Percentiles rank a stretch among this genome's conserved stretches.
phyloP scores from a whole-genome alignment of 2,113 vertebrate genomes.

The Riparia riparia region DNA sequence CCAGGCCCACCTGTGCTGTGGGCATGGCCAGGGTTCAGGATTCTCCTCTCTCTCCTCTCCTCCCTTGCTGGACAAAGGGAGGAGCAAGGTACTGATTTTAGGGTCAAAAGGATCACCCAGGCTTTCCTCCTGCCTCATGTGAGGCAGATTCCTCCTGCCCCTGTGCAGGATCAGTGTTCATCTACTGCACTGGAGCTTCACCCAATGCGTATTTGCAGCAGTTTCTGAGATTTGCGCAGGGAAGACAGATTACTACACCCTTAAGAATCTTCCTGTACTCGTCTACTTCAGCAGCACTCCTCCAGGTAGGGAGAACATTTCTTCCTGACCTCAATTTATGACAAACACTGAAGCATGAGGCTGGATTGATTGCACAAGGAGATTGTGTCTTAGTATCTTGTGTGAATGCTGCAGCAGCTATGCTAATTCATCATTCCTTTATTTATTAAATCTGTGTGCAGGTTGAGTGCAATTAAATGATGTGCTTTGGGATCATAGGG shows the following conservation, averaged over 20 bases:
- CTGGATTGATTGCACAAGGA: constrained; percentile 45
- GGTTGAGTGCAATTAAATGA: constrained; percentile 44
- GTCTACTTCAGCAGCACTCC: not conserved
- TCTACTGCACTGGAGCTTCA: not conserved
- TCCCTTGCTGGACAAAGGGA: not conserved
- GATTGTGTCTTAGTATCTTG: constrained; percentile 46
- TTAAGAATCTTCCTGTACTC: not conserved
- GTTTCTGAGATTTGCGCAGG: not conserved
- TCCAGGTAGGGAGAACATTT: constrained; percentile 45
- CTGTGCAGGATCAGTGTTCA: not conserved
- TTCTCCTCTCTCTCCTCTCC: not conserved
- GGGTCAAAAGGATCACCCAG: not conserved
- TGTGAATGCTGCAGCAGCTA: constrained; percentile 46
- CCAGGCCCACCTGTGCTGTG: not conserved
- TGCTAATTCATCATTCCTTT: constrained; percentile 48
- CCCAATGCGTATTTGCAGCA: not conserved
- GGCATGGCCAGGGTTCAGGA: not conserved
- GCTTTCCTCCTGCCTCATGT: not conserved
- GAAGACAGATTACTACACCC: not conserved
- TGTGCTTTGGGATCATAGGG: constrained; percentile 32
- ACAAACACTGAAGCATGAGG: constrained; percentile 23
- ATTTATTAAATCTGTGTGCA: constrained; percentile 39
- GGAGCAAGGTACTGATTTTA: not conserved
- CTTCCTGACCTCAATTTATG: constrained; percentile 61
- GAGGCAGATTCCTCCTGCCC: not conserved